Evolutionary conservation across 2,797 vertebrate species (phyloP).

Genomic region (Poecilia gillii): DNA sequence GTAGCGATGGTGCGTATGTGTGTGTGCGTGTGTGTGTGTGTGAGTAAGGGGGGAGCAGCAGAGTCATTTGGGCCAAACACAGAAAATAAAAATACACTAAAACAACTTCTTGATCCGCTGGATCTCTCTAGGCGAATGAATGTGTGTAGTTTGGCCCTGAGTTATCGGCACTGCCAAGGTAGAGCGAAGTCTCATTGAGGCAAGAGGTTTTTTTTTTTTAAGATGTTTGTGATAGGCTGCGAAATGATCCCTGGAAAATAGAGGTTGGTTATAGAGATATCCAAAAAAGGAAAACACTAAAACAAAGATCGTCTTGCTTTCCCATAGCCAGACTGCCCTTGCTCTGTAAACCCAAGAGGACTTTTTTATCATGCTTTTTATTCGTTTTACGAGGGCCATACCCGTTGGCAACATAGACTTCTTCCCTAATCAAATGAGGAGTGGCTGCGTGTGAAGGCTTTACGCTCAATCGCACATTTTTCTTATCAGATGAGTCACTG

Average conservation of each 20-base stretch:
- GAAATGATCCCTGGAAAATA: constrained; percentile 11
- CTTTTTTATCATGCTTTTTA: constrained; percentile 61
- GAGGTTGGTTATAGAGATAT: constrained; percentile 52
- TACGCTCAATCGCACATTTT: constrained; percentile 40
- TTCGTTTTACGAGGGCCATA: constrained; percentile 57
- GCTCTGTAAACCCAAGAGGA: constrained; percentile 63
- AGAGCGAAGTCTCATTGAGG: constrained; percentile 13
- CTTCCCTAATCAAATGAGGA: constrained; percentile 56
- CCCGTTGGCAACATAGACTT: constrained; percentile 42
- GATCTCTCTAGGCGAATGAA: constrained; percentile 40
- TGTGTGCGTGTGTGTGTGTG: no score
- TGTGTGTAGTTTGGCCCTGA: constrained; percentile 27
- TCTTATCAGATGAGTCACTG: constrained; percentile 54
- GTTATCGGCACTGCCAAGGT: constrained; percentile 49
- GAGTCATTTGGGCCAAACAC: constrained; percentile 21
- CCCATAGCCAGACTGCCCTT: constrained; percentile 51
- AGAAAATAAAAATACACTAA: background rate
- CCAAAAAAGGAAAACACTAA: constrained; percentile 25
- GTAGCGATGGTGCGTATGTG: background rate
- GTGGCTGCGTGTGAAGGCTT: constrained; percentile 32
- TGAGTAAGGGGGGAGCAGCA: no score
- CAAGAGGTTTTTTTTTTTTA: constrained; percentile 17
- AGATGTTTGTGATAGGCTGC: constrained; percentile 13
- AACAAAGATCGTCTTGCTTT: constrained; percentile 26
- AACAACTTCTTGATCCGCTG: constrained; percentile 20